phyloP scores from a whole-genome alignment of 2,113 vertebrate species.

The Siphamia tubifer region DNA sequence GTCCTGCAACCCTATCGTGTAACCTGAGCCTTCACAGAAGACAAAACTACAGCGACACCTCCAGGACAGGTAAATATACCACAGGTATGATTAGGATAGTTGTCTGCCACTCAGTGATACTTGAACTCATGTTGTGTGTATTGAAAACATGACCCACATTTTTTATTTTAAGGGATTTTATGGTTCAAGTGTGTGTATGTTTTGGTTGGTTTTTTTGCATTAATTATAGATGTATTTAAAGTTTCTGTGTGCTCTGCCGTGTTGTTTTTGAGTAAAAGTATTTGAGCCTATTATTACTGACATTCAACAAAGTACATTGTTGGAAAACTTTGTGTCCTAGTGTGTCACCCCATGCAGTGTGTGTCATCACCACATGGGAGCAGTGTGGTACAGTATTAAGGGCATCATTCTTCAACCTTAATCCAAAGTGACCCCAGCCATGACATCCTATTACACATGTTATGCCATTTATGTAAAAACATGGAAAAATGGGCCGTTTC shows the following conservation, averaged over 20 bases:
- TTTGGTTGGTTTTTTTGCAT: too few relatives aligned
- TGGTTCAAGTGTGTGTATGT: too few relatives aligned
- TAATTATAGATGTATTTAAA: too few relatives aligned
- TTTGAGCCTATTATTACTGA: too few relatives aligned
- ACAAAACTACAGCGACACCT: slow-evolving; percentile 7
- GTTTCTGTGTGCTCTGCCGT: too few relatives aligned
- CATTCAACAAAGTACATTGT: background rate
- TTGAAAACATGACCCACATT: too few relatives aligned
- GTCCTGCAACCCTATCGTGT: slow-evolving; percentile 58
- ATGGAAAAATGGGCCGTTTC: slow-evolving; percentile 57
- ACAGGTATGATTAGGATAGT: background rate
- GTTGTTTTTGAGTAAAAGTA: too few relatives aligned
- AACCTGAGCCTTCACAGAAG: slow-evolving; percentile 46
- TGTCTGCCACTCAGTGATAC: too few relatives aligned
- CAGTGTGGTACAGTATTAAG: slow-evolving; percentile 59
- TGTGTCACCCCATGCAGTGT: background rate
- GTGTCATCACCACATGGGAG: slow-evolving; percentile 51
- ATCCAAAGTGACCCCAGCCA: slow-evolving; percentile 71
- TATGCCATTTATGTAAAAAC: slow-evolving; percentile 63
- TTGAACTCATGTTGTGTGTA: too few relatives aligned
- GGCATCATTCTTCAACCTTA: slow-evolving; percentile 13
- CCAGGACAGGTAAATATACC: slow-evolving; percentile 26
- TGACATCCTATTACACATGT: slow-evolving; percentile 70
- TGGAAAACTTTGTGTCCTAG: background rate
- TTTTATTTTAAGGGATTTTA: too few relatives aligned